Base-by-base conservation (phyloP, 1,140 invertebrate species). In the Telenomus remus region DNA sequence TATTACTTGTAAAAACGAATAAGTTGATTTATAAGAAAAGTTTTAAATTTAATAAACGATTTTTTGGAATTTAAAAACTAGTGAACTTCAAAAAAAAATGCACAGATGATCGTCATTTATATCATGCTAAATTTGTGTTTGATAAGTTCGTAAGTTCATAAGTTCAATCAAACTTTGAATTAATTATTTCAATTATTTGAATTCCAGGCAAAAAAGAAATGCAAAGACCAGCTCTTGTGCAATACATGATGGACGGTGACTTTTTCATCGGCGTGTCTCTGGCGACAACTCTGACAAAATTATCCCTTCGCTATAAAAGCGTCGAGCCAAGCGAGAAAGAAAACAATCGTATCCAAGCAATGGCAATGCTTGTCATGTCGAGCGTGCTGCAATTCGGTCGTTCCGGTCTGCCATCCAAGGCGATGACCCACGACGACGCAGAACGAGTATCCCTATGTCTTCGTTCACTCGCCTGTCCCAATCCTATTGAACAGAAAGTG, bases 231-330 rank as follows among this genome's bases (percentile, higher is more conserved):
- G 91, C 94, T 39, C 84, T 98, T 51, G 90, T 96, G 9, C 93
- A 95, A 70, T 97, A 97, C 80, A 91, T 99, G 78, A 92, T 97
- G 88, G 93, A 96, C 75, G 97, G 97, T 1, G 97, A 99, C 81
- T 98, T 98, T 88, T 99, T 99, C 85, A 94, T 99, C 70, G 97
- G 95, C 9, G 96, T 97, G 14, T 93, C 96, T 11, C 87, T 99
- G 8, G 95, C 95, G 8, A 95, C 97, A 0, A 95, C 95, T 11
- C 89, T 99, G 27, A 92, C 95, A 7, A 99, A 99, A 89, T 88
- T 99, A 68, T 94, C 96, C 0, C 87, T 96, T 0, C 89, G 94
- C 79, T 98, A 91, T 85, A 91, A 91, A 66, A 83, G 82, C 46
- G 76, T 90, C 0, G 86, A 88, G 19, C 70, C 70, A 7, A 92